Evolutionary conservation across 2,888 invertebrate genomes (phyloP), one percentile per base, ranked within the genome.

Genomic region (Biston stratarius): DNA sequence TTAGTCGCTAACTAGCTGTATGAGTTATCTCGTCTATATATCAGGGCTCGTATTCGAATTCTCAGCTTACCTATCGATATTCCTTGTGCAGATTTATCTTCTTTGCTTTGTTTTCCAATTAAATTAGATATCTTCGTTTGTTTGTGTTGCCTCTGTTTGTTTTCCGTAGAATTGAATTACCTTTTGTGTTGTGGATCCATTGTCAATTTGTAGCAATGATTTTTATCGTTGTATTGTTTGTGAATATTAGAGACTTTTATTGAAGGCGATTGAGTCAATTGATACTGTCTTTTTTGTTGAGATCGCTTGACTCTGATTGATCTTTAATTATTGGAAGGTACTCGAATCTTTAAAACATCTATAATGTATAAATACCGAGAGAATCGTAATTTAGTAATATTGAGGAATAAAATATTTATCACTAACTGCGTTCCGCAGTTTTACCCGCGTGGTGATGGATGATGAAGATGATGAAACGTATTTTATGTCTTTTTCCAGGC

Each of bases 71-170:
- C 65, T 47, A 49, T 51, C 51, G 65, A 57, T 61, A 60, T 56
- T 45, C 45, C 38, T 61, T 48, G 14, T 57, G 6, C 45, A 36
- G 56, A 55, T 55, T 38, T 61, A 66, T 61, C 51, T 51, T 12
- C 14, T 38, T 57, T 44, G n/a, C 56, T 61, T 61, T 66, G 61
- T 61, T 66, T 66, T 45, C 53, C 49, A 61, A 66, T 66, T 66
- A 61, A 61, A 61, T 61, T 61, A 57, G 66, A 61, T 38, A 38
- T 61, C 34, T 53, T 33, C 44, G 44, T 60, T 56, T 65, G 60
- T 65, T 48, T 47, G 44, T 34, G 51, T 38, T 58, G 40, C 52
- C n/a, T 55, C 45, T 57, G 56, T 61, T 44, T 61, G 56, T 61
- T 45, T 48, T 47, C 57, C 48, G 15, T 33, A 5, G 33, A 44